Evolutionary conservation across 2,797 vertebrate species (phyloP).

Genomic region (Pachyuromys duprasi): DNA sequence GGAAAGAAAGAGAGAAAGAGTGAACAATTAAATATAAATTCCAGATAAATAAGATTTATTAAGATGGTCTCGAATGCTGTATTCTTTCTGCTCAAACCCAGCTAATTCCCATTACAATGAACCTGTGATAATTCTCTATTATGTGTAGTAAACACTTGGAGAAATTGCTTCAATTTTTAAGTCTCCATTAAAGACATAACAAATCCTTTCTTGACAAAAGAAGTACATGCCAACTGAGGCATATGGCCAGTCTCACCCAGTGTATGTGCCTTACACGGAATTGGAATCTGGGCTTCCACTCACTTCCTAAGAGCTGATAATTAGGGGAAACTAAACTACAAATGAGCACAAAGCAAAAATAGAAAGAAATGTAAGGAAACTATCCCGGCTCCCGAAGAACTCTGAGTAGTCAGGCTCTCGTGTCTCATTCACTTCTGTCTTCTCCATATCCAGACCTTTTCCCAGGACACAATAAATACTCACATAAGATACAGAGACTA

Average conservation of each 20-base stretch:
- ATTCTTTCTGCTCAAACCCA: neutral
- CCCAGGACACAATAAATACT: neutral
- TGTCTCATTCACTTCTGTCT: neutral
- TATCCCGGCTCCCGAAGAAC: neutral
- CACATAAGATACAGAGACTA: neutral
- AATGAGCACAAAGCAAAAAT: constrained; percentile 67
- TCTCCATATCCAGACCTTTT: neutral
- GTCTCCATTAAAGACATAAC: constrained; percentile 74
- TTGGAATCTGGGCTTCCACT: constrained; percentile 77
- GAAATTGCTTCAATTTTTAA: constrained; percentile 56
- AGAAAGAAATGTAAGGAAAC: constrained; percentile 20
- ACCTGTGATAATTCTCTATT: constrained; percentile 47
- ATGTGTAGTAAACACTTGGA: constrained; percentile 9
- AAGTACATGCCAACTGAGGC: constrained; percentile 73
- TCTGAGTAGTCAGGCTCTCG: neutral
- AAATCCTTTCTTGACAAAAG: constrained; percentile 71
- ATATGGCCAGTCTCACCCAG: constrained; percentile 79
- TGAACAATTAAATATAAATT: constrained; percentile 48
- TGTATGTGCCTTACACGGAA: constrained; percentile 69
- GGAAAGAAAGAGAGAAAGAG: neutral
- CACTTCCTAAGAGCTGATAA: constrained; percentile 79
- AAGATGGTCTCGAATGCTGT: neutral
- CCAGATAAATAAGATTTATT: constrained; percentile 42
- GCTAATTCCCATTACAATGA: constrained; percentile 49
- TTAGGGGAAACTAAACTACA: constrained; percentile 73